Evolutionary conservation across 2,888 invertebrate genomes (phyloP).

Genomic region (Nemotelus nigrinus): DNA sequence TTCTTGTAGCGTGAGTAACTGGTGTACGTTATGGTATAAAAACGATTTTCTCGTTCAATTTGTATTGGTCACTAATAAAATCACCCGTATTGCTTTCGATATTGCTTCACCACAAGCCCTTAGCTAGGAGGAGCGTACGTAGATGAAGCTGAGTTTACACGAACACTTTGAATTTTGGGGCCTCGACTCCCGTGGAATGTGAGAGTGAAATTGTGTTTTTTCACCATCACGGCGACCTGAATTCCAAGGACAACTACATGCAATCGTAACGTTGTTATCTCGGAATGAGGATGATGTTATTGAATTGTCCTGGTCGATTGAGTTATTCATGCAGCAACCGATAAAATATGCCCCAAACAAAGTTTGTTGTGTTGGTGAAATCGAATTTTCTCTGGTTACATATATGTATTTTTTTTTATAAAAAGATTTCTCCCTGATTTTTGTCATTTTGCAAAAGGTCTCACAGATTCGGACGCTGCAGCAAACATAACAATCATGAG

Average conservation of each 20-base stretch:
- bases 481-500: constrained; percentile 30
- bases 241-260: no score
- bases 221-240: no score
- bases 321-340: no score
- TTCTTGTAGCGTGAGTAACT: constrained; percentile 9
- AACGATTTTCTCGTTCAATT: background rate
- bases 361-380: background rate
- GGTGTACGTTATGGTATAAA: constrained; percentile 14
- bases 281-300: no score
- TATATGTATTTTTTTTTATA: constrained; percentile 8
- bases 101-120: constrained; percentile 13
- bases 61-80: constrained; percentile 37
- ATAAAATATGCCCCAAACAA: no score
- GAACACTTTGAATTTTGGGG: background rate
- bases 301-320: no score
- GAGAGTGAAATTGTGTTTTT: no score
- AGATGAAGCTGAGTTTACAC: background rate
- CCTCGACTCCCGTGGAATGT: no score
- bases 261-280: no score
- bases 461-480: no score
- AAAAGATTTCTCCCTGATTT: constrained; percentile 22
- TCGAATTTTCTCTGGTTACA: background rate
- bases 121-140: background rate
- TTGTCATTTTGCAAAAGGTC: constrained; percentile 28
- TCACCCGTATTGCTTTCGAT: constrained; percentile 37